A percentile compares a stretch with the other conserved stretches of the same genome.
phyloP scores from a whole-genome alignment of 2,888 invertebrate species.

The Anarsia innoxiella region DNA sequence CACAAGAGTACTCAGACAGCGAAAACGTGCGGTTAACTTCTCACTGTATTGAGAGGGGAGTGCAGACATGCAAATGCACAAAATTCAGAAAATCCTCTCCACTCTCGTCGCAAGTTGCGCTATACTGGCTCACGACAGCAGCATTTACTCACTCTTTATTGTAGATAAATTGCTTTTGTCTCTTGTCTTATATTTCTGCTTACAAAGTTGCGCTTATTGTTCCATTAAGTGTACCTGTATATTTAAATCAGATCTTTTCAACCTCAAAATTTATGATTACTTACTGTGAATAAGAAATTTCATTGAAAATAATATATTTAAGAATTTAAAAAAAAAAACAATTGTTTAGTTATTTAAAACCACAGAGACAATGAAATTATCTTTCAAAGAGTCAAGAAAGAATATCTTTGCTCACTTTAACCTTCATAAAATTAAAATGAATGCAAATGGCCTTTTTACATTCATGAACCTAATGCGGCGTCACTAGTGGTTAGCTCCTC shows the following conservation, averaged over 20 bases:
- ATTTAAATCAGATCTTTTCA: no score
- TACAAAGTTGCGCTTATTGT: slow-evolving; percentile 25
- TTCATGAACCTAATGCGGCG: slow-evolving; percentile 14
- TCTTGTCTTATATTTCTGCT: slow-evolving; percentile 18
- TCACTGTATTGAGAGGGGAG: slow-evolving; percentile 15
- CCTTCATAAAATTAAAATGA: slow-evolving; percentile 16
- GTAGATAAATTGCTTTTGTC: slow-evolving; percentile 30
- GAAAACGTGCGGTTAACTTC: slow-evolving; percentile 15
- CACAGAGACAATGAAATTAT: no score
- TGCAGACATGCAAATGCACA: slow-evolving; percentile 23
- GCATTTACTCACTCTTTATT: slow-evolving; percentile 26
- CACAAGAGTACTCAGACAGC: slow-evolving; percentile 13
- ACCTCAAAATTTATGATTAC: no score
- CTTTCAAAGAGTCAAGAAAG: slow-evolving; percentile 2
- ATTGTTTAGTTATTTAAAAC: no score
- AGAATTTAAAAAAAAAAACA: no score
- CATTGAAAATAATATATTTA: no score
- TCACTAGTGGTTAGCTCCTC: slow-evolving; percentile 9
- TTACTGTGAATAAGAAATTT: no score
- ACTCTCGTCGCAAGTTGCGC: slow-evolving; percentile 16
- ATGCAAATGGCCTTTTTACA: slow-evolving; percentile 15
- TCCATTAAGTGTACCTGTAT: no score
- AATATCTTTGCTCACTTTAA: slow-evolving; percentile 1
- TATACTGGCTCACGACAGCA: slow-evolving; percentile 15
- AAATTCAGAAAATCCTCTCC: slow-evolving; percentile 20